Conservation (phyloP, 2,888 invertebrate species). For the Dascillus cervinus region DNA sequence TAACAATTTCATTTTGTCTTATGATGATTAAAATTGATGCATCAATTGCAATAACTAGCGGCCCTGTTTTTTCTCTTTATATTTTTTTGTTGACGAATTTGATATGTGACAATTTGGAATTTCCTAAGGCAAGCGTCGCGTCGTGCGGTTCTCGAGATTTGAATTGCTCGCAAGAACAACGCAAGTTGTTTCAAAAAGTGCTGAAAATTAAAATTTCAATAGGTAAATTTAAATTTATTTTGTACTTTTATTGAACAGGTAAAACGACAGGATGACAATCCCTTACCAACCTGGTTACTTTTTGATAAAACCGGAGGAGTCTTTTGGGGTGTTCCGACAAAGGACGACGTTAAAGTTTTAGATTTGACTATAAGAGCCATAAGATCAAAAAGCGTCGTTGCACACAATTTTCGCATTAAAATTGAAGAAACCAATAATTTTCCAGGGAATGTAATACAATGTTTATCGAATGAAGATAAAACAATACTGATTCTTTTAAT, state of each 20-base stretch:
- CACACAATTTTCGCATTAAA: slow-evolving; percentile 61
- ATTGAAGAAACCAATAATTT: slow-evolving; percentile 41
- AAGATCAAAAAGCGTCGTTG: slow-evolving; percentile 42
- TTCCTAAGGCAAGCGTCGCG: too few species aligned
- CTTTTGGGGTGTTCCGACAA: slow-evolving; percentile 66
- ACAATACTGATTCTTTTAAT: slow-evolving; percentile 58
- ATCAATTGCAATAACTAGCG: too few species aligned
- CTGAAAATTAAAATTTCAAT: too few species aligned
- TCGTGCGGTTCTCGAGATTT: too few species aligned
- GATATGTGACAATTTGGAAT: too few species aligned
- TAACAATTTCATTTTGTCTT: too few species aligned
- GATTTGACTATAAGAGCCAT: slow-evolving; percentile 53
- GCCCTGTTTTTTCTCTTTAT: too few species aligned
- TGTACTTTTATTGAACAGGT: slow-evolving; percentile 33
- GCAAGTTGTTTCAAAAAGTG: too few species aligned
- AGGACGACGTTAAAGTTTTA: slow-evolving; percentile 59
- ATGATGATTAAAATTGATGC: too few species aligned
- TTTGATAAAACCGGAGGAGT: slow-evolving; percentile 63
- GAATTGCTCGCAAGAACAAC: too few species aligned
- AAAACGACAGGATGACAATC: slow-evolving; percentile 35
- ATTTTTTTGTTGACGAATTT: too few species aligned
- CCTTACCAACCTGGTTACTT: slow-evolving; percentile 60
- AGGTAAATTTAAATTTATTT: too few species aligned
- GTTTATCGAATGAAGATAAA: slow-evolving; percentile 32
- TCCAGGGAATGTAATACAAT: slow-evolving; percentile 22